Conservation (phyloP, 2,797 vertebrate genomes). For the Tapera naevia region DNA sequence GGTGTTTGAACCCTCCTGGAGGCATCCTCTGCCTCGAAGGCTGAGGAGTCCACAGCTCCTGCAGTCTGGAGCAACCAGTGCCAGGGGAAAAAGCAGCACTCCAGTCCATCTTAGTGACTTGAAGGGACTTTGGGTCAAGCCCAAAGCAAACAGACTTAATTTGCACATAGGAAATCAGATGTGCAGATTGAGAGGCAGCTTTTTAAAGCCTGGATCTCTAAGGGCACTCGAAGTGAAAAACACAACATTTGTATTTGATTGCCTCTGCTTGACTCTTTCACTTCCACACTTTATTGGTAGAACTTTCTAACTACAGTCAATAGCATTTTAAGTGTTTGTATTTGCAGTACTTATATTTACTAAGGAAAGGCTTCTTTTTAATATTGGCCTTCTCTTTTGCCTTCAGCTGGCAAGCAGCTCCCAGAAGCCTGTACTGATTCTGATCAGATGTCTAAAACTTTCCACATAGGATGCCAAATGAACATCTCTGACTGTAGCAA, state of each 20-base stretch:
- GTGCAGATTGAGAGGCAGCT: not conserved
- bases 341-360: conserved; percentile 1
- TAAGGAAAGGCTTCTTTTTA: not conserved
- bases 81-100: not conserved
- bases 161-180: not conserved
- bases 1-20: not conserved
- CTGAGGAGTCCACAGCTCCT: not conserved
- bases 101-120: not conserved
- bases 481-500: conserved; percentile 35
- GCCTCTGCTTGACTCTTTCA: not conserved
- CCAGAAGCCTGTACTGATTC: conserved; percentile 52
- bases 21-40: not conserved
- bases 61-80: not conserved
- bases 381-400: not conserved
- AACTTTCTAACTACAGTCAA: not conserved
- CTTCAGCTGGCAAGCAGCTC: conserved; percentile 52
- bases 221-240: fast-evolving
- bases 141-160: not conserved
- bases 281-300: not conserved
- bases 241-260: not conserved
- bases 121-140: not conserved
- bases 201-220: not conserved
- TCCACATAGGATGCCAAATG: conserved; percentile 59
- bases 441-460: conserved; percentile 67
- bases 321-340: conserved; percentile 8